Base-by-base conservation (phyloP, 1,140 invertebrate genomes). In the Uloborus diversus region DNA sequence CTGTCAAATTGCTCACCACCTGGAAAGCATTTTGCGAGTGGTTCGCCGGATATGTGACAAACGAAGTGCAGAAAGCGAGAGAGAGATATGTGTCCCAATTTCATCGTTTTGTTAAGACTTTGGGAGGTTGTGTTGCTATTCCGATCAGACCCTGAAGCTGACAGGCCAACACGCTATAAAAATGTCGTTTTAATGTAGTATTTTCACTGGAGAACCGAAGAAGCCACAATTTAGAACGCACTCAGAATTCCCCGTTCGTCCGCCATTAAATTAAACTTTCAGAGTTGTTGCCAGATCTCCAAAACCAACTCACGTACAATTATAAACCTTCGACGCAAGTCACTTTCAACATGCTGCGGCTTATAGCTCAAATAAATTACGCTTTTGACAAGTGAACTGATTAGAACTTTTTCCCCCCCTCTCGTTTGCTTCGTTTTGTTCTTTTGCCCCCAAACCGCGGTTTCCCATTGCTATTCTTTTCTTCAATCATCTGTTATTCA, bases 201-300 rank as follows among this genome's bases (percentile, higher is more conserved):
- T 59, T 59, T 62, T 37, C 14, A 20, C 37, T 37, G 3, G 9
- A 17, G 4, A 30, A 17, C 23, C 32, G 32, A n/a, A 51, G 28
- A 47, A 30, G 14, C 35, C 51, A 33, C 32, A 53, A 14, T n/a
- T 53, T 53, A n/a, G 5, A 20, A 53, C 5, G 27, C 28, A 30
- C 42, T 62, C 56, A 49, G 42, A 25, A 78, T 78, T 78, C 73
- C 23, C 23, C 1, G 32, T 62, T 66, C 73, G 73, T 78, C 73
- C 73, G 32, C 61, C 73, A 78, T 78, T 78, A 78, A 78, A 78
- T 78, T 78, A 78, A 78, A 78, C 73, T 78, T 65, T 57, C 73
- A 56, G 56, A 59, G 23, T 25, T 27, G 56, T 49, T 59, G 69
- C 69, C 69, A 71, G 14, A 33, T 37, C 28, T 32, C 73, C 28